Percentiles rank a stretch among this genome's conserved stretches.
phyloP scores from a whole-genome alignment of 2,888 invertebrate species.

The Pachymerium ferrugineum region DNA sequence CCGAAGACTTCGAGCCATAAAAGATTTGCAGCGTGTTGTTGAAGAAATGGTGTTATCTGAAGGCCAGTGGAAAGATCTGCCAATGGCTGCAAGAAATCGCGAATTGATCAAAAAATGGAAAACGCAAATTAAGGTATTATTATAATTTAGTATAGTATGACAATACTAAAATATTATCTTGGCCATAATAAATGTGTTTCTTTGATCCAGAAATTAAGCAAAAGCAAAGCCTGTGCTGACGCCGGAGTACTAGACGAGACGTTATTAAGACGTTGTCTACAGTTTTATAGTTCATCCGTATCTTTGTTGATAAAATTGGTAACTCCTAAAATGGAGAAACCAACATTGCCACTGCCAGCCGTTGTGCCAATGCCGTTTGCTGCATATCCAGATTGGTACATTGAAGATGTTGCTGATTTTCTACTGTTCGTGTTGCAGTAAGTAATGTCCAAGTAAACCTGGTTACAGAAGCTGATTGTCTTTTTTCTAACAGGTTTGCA shows the following conservation, averaged over 20 bases:
- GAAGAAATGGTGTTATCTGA: slow-evolving; percentile 77
- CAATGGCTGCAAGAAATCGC: slow-evolving; percentile 70
- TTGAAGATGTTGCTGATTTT: slow-evolving; percentile 96
- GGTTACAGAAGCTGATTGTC: neutral
- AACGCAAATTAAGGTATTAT: slow-evolving; percentile 65
- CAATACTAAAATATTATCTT: neutral
- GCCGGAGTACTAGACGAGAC: slow-evolving; percentile 79
- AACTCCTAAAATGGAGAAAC: slow-evolving; percentile 41
- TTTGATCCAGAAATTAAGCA: slow-evolving; percentile 51
- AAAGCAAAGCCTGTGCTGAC: slow-evolving; percentile 87
- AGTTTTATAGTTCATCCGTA: slow-evolving; percentile 81
- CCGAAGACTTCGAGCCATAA: slow-evolving; percentile 64
- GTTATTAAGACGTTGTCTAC: slow-evolving; percentile 71
- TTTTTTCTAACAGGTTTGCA: slow-evolving; percentile 58
- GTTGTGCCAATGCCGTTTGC: slow-evolving; percentile 70
- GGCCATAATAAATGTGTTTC: neutral
- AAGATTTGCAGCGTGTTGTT: slow-evolving; percentile 77
- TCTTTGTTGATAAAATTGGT: slow-evolving; percentile 59
- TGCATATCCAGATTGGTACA: slow-evolving; percentile 91
- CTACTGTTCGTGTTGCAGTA: slow-evolving; percentile 86
- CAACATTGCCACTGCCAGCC: slow-evolving; percentile 50
- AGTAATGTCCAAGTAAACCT: slow-evolving; percentile 50
- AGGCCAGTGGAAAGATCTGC: slow-evolving; percentile 71
- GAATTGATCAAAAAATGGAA: slow-evolving; percentile 81
- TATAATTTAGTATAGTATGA: neutral